These are phyloP conservation scores for Phaonia tiefii DNA, from an alignment of 2,888 invertebrate genomes.

Conservation along the genomic window DNA sequence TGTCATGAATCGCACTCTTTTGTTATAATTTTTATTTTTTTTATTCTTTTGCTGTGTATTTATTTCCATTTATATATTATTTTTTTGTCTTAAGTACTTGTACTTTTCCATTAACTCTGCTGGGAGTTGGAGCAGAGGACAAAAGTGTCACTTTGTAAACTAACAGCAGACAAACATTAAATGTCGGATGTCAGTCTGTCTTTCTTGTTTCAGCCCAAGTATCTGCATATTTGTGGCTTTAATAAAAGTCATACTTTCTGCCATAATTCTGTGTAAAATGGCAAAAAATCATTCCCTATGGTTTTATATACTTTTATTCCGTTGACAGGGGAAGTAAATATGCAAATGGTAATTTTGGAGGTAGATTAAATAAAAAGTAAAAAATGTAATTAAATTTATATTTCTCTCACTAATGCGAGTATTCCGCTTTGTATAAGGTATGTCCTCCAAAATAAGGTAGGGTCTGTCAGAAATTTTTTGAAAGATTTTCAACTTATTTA, in stretches of 20 bases:
- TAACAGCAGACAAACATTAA: constrained; percentile 29
- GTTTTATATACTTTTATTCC: neutral
- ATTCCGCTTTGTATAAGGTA: too few species aligned
- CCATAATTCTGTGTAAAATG: constrained; percentile 5
- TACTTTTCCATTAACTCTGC: too few species aligned
- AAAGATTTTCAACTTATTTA: too few species aligned
- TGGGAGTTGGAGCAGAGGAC: neutral
- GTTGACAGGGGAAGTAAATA: constrained; percentile 48
- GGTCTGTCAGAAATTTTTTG: too few species aligned
- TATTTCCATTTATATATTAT: too few species aligned
- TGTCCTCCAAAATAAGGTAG: too few species aligned
- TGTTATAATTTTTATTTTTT: neutral
- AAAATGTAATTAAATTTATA: too few species aligned
- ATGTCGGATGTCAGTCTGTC: neutral
- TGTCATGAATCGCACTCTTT: neutral
- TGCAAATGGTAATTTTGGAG: constrained; percentile 28
- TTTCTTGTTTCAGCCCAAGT: constrained; percentile 1
- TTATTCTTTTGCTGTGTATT: neutral
- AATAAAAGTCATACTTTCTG: constrained; percentile 28
- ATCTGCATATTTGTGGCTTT: constrained; percentile 41
- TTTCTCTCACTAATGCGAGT: too few species aligned
- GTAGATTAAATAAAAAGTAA: too few species aligned
- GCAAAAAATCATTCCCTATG: neutral
- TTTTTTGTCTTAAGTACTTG: neutral
- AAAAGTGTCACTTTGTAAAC: constrained; percentile 38